These are phyloP conservation scores for Xestia rhomboidea DNA, from an alignment of 2,888 invertebrate species.

Conservation along the genomic window DNA sequence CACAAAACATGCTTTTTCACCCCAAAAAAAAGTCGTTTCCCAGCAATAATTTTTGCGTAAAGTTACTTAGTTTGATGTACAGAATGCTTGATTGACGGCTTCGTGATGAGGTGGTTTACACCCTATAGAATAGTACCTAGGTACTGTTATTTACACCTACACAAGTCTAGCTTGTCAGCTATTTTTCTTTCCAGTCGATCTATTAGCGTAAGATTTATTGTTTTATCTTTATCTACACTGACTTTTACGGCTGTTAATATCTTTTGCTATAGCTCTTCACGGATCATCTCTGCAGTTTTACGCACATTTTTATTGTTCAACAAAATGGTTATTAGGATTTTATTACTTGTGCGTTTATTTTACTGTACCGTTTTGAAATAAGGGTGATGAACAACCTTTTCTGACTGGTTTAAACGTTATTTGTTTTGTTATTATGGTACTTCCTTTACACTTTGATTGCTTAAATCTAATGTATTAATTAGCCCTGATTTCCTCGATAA, in stretches of 20 bases:
- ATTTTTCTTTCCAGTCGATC: not conserved
- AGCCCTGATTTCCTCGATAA: not conserved
- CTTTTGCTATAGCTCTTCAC: constrained; percentile 22
- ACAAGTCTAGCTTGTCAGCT: not conserved
- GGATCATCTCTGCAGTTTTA: constrained; percentile 10
- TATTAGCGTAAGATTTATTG: constrained; percentile 30
- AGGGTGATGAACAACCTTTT: not conserved
- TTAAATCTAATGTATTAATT: not conserved
- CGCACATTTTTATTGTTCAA: constrained; percentile 1
- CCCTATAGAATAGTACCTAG: not conserved
- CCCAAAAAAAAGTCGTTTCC: too few relatives aligned
- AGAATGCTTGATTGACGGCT: too few relatives aligned
- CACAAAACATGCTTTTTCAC: too few relatives aligned
- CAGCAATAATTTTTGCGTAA: too few relatives aligned
- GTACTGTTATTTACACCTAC: not conserved
- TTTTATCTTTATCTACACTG: constrained; percentile 19
- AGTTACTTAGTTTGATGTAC: too few relatives aligned
- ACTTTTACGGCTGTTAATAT: constrained; percentile 20
- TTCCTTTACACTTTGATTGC: not conserved
- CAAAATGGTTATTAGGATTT: constrained; percentile 25
- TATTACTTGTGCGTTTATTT: constrained; percentile 29
- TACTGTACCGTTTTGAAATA: constrained; percentile 2
- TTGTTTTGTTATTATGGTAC: not conserved
- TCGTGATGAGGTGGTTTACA: too few relatives aligned
- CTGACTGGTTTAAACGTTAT: not conserved